phyloP scores from a whole-genome alignment of 2,888 invertebrate species.

The Euclidia mi region DNA sequence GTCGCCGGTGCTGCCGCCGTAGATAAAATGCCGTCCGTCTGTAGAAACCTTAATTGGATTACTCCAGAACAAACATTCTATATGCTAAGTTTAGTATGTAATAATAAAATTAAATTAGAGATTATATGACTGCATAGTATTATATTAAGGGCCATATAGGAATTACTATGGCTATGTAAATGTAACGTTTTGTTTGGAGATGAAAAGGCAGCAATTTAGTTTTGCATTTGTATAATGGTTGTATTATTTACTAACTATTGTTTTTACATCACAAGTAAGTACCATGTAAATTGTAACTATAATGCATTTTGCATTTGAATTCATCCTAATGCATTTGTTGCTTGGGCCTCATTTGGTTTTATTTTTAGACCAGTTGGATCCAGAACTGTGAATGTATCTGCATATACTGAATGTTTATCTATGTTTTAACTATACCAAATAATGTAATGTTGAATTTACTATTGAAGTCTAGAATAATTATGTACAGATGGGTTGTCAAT shows the following conservation, averaged over 20 bases:
- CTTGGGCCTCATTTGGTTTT: too few species aligned
- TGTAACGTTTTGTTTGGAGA: slow-evolving; percentile 4
- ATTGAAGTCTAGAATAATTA: slow-evolving; percentile 34
- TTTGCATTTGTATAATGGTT: slow-evolving; percentile 32
- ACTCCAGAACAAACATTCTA: slow-evolving; percentile 50
- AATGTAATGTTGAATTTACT: slow-evolving; percentile 33
- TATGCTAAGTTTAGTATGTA: slow-evolving; percentile 33
- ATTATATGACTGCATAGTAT: slow-evolving; percentile 52
- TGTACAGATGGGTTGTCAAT: slow-evolving; percentile 50
- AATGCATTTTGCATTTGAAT: too few species aligned
- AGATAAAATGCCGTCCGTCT: too few species aligned
- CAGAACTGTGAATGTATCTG: too few species aligned
- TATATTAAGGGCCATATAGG: slow-evolving; percentile 16
- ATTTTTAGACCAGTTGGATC: too few species aligned
- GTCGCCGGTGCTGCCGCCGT: too few species aligned
- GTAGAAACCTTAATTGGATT: slow-evolving; percentile 12
- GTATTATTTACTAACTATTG: slow-evolving; percentile 21
- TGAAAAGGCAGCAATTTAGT: slow-evolving; percentile 25
- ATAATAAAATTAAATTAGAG: slow-evolving; percentile 35
- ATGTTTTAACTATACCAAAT: slow-evolving; percentile 32
- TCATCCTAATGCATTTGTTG: too few species aligned
- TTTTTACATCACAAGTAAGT: slow-evolving; percentile 21
- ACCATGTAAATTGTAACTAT: not conserved
- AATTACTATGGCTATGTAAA: slow-evolving; percentile 16
- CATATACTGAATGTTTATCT: too few species aligned